Evolutionary conservation across 2,113 vertebrate species (phyloP).

Genomic region (Gracilinanus agilis): DNA sequence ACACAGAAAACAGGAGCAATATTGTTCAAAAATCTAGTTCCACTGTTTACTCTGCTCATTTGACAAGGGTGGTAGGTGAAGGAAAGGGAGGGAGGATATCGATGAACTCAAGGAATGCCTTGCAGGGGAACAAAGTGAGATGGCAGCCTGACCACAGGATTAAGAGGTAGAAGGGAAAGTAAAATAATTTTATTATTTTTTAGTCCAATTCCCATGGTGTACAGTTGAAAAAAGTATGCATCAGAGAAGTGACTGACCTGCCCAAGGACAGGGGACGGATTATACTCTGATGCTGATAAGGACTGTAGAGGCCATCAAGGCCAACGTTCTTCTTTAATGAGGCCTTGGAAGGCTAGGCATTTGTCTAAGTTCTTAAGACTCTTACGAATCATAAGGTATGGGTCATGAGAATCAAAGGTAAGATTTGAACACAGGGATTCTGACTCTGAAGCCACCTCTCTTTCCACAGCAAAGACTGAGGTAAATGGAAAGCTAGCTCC

Average conservation of each 20-base stretch:
- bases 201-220: not conserved
- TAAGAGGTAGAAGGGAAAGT: not conserved
- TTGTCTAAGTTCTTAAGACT: not conserved
- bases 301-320: not conserved
- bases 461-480: not conserved
- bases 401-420: not conserved
- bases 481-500: too few species aligned
- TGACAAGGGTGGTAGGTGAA: not conserved
- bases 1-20: not conserved
- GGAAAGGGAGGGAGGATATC: not conserved
- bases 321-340: not conserved
- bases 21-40: not conserved
- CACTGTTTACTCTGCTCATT: not conserved
- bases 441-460: too few species aligned
- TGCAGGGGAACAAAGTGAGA: not conserved
- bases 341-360: constrained; percentile 9
- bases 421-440: not conserved
- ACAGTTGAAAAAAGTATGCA: not conserved
- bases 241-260: not conserved
- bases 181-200: not conserved
- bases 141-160: not conserved
- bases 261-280: not conserved
- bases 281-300: not conserved
- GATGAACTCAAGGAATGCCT: not conserved
- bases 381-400: not conserved